Conservation (phyloP, 2,797 vertebrate genomes). For the Falco naumanni region DNA sequence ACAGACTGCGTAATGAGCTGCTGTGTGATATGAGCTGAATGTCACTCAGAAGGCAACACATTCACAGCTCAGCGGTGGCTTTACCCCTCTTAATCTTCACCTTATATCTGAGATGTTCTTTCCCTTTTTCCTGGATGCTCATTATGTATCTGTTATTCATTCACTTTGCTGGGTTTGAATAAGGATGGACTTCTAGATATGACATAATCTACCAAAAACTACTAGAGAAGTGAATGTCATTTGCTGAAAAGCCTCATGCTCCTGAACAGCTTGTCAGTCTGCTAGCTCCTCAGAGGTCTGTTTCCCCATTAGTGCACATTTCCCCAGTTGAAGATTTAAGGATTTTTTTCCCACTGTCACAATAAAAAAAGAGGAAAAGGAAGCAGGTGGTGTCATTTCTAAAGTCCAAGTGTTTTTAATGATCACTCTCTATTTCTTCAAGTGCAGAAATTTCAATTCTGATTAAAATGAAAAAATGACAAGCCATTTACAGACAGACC, state of each 20-base stretch:
- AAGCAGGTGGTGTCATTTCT: conserved; percentile 13
- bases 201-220: conserved; percentile 35
- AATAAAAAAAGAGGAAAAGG: not conserved
- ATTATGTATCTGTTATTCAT: not conserved
- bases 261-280: conserved; percentile 27
- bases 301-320: conserved; percentile 30
- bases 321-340: not conserved
- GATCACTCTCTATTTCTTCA: conserved; percentile 49
- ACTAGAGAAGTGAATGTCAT: not conserved
- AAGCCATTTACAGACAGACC: conserved; percentile 3
- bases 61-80: conserved; percentile 32
- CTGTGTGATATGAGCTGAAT: conserved; percentile 32
- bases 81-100: conserved; percentile 45
- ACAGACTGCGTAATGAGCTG: not conserved
- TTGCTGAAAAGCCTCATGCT: conserved; percentile 28
- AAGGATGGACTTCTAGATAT: not conserved
- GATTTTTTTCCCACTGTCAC: conserved; percentile 43
- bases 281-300: conserved; percentile 14
- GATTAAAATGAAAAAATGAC: conserved; percentile 11
- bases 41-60: conserved; percentile 43
- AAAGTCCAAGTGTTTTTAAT: conserved; percentile 5
- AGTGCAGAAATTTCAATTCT: not conserved
- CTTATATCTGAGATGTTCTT: not conserved
- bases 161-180: not conserved
- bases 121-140: not conserved